Base-by-base conservation (phyloP, 2,888 invertebrate species). In the Rhynchonema sp. region DNA sequence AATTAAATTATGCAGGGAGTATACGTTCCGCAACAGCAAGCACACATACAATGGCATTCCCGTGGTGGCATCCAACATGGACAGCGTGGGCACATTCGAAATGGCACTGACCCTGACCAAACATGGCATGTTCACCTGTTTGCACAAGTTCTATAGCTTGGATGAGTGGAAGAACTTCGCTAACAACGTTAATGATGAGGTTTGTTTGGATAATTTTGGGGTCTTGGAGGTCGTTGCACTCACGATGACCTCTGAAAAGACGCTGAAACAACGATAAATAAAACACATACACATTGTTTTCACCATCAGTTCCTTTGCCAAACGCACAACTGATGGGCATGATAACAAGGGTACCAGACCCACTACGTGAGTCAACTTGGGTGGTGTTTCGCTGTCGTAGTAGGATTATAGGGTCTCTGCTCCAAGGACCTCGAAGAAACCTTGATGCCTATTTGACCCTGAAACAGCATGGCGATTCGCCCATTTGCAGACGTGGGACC, bases 31-130 rank as follows among this genome's bases (percentile, higher is more conserved):
- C 17, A 75, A 78, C 66, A 76, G 76, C 20, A 71, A 73, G 59
- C 69, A 71, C 53, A 69, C 67, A 1, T 78, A 76, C 63, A 49
- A 55, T 65, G 89, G 89, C 1, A 82, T 90, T 53, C 90, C 90
- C 1, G 82, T 90, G 25, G 88, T 91, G 81, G 89, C 88, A 1
- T 86, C 89, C 64, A 91, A 91, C 74, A 91, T 91, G 90, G 91
- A 91, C 75, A 90, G 90, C 0, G 85, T 89, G n/a, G 91, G 90
- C 57, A 91, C 90, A 23, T 91, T 91, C 77, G 85, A 87, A 74
- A 89, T 91, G 86, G 89, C 90, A 1, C 81, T 79, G 70, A 83
- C 83, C 59, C 75, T 91, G 30, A 81, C 84, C 25, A 85, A 87
- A 85, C 83, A 86, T 72, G 83, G 84, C 2, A 75, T 89, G 60